phyloP scores from a whole-genome alignment of 2,888 invertebrate species.

The Heliconius sara region DNA sequence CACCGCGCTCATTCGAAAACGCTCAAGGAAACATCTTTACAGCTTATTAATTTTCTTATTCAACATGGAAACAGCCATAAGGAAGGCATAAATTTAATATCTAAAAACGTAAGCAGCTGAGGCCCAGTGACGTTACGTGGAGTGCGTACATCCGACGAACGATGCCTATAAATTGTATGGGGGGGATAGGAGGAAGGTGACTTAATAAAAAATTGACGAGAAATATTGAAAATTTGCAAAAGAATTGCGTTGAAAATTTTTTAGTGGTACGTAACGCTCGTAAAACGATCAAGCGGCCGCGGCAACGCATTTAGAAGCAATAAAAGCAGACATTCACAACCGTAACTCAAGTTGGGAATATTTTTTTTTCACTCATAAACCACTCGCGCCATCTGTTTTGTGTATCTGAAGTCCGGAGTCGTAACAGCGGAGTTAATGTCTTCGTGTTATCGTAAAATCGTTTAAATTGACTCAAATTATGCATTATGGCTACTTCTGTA shows the following conservation, averaged over 20 bases:
- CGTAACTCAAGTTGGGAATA: slow-evolving; percentile 68
- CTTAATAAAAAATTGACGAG: slow-evolving; percentile 45
- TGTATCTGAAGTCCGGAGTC: slow-evolving; percentile 41
- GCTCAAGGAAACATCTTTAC: slow-evolving; percentile 26
- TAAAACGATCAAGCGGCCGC: slow-evolving; percentile 75
- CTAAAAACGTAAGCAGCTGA: slow-evolving; percentile 45
- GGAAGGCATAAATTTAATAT: slow-evolving; percentile 39
- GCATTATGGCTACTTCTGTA: slow-evolving; percentile 32
- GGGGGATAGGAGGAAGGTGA: background rate
- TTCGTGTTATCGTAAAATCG: slow-evolving; percentile 44
- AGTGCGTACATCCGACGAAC: slow-evolving; percentile 32
- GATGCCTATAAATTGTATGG: slow-evolving; percentile 39
- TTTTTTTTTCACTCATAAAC: slow-evolving; percentile 59
- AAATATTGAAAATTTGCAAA: slow-evolving; percentile 51
- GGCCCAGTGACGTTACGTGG: slow-evolving; percentile 40
- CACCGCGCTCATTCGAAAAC: slow-evolving; percentile 5
- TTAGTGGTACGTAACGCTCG: slow-evolving; percentile 58
- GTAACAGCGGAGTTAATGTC: slow-evolving; percentile 45
- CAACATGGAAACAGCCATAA: slow-evolving; percentile 29
- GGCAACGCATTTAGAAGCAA: slow-evolving; percentile 70
- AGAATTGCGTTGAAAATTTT: slow-evolving; percentile 50
- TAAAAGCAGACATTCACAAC: slow-evolving; percentile 70
- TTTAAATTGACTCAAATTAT: slow-evolving; percentile 44
- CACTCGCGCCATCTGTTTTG: slow-evolving; percentile 54
- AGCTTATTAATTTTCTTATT: slow-evolving; percentile 30